Conservation (phyloP, 1,140 invertebrate genomes). For the Lepeophtheirus salmonis region DNA sequence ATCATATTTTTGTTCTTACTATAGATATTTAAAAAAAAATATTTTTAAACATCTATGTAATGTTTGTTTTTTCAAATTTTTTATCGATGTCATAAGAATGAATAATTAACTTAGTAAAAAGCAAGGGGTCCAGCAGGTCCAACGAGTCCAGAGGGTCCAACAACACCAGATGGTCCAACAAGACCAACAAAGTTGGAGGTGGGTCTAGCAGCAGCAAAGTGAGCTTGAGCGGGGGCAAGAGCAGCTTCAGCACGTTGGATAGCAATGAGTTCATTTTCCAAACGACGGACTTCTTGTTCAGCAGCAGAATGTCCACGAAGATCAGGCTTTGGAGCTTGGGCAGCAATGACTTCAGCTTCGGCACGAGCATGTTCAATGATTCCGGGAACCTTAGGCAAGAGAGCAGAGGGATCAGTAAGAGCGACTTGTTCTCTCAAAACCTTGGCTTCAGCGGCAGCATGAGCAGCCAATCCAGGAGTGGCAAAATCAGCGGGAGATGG, state of each 20-base stretch:
- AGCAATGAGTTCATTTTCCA: neutral
- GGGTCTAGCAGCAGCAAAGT: no score
- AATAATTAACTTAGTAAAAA: slow-evolving; percentile 16
- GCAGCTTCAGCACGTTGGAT: slow-evolving; percentile 3
- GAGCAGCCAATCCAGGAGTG: neutral
- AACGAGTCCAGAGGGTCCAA: slow-evolving; percentile 22
- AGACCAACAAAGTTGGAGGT: slow-evolving; percentile 20
- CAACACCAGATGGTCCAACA: slow-evolving; percentile 22
- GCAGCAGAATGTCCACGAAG: neutral
- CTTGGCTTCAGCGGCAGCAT: slow-evolving; percentile 10
- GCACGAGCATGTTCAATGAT: neutral
- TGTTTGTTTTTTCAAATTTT: no score
- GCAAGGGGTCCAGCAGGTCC: slow-evolving; percentile 21
- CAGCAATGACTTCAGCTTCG: slow-evolving; percentile 9
- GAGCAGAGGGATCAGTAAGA: slow-evolving; percentile 2
- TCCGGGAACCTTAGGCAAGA: neutral
- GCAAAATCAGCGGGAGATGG: neutral
- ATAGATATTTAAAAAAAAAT: no score
- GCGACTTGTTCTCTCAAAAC: slow-evolving; percentile 9
- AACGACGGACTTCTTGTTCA: neutral
- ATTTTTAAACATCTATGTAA: no score
- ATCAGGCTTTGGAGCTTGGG: neutral
- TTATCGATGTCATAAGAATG: no score
- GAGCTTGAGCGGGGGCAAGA: slow-evolving; percentile 10
- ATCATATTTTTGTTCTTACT: no score